Evolutionary conservation across 2,888 invertebrate species (phyloP).

Genomic region (Drosophila differens): DNA sequence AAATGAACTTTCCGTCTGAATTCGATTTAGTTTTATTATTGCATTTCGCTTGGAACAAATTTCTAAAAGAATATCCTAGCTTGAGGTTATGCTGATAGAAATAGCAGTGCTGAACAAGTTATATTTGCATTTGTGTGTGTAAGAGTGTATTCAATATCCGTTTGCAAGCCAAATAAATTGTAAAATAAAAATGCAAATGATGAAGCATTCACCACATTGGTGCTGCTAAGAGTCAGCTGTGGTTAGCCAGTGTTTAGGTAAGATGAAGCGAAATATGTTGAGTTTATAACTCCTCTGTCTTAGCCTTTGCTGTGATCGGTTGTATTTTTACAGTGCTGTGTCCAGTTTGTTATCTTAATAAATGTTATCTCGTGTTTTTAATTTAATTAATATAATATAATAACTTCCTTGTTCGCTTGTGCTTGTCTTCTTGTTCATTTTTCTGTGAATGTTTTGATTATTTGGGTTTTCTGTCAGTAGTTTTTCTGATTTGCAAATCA

Average conservation of each 20-base stretch:
- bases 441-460: too few relatives aligned
- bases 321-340: too few relatives aligned
- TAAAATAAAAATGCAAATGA: constrained; percentile 49
- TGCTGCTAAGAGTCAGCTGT: constrained; percentile 28
- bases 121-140: constrained; percentile 14
- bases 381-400: too few relatives aligned
- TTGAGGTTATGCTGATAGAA: constrained; percentile 8
- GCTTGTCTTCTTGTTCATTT: too few relatives aligned
- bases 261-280: constrained; percentile 8
- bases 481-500: too few relatives aligned
- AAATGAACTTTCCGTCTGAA: constrained; percentile 80
- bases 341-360: too few relatives aligned
- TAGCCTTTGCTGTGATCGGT: too few relatives aligned
- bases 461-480: too few relatives aligned
- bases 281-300: too few relatives aligned
- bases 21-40: constrained; percentile 78
- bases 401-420: too few relatives aligned
- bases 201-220: constrained; percentile 28
- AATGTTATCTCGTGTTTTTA: too few relatives aligned
- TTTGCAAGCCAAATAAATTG: constrained; percentile 46
- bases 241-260: constrained; percentile 32
- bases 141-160: constrained; percentile 47
- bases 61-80: constrained; percentile 44
- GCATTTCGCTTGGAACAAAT: constrained; percentile 39
- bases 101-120: constrained; percentile 2